These are phyloP conservation scores for Ctenochaetus hawaiiensis DNA, from an alignment of 2,797 vertebrate species.

Conservation along the genomic window DNA sequence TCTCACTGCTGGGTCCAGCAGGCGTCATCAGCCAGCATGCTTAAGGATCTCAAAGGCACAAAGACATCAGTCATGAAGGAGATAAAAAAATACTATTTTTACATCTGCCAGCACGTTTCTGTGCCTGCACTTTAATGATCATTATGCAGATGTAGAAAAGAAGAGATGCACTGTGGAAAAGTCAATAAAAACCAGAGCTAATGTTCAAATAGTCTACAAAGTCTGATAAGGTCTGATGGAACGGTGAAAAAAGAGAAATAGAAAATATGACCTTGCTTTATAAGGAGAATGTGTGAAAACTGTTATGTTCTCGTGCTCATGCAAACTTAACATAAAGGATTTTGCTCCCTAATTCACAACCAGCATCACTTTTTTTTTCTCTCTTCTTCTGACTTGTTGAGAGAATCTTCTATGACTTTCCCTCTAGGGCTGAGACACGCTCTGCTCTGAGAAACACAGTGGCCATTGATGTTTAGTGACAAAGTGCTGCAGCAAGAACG, in stretches of 20 bases:
- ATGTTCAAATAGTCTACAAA: not conserved
- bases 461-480: constrained; percentile 66
- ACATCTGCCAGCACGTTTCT: not conserved
- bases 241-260: not conserved
- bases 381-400: constrained; percentile 29
- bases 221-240: not conserved
- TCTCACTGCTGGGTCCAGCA: not conserved
- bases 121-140: too few species aligned
- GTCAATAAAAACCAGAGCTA: not conserved
- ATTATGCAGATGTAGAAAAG: not conserved
- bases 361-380: constrained; percentile 14
- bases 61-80: not conserved
- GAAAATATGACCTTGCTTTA: not conserved
- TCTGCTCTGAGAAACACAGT: constrained; percentile 43
- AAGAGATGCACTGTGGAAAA: not conserved
- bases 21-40: not conserved
- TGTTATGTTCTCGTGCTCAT: not conserved
- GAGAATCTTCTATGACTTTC: constrained; percentile 32
- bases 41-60: not conserved
- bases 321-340: constrained; percentile 12
- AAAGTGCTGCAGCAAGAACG: constrained; percentile 41
- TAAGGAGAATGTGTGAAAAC: not conserved
- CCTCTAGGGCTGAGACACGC: constrained; percentile 47
- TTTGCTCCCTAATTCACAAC: constrained; percentile 22
- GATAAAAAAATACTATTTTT: not conserved